Base-by-base conservation (phyloP, 2,113 vertebrate genomes). In the Labeo rohita region DNA sequence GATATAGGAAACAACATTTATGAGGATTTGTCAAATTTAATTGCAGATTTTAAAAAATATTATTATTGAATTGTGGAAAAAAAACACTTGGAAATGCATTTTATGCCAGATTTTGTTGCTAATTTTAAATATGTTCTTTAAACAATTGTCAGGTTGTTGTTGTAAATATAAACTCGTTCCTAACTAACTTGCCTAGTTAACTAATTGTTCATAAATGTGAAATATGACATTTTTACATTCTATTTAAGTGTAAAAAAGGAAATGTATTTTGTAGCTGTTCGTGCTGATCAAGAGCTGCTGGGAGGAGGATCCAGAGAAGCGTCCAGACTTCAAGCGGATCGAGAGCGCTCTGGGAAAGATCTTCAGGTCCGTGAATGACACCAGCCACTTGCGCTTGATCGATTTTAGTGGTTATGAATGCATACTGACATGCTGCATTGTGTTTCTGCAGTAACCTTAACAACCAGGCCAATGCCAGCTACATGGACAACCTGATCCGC, bases 291-390 rank as follows among this genome's bases (percentile, higher is more conserved):
- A 96, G 88, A 97, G 36, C 92, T 97, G 97, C 91, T 99, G 98
- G 98, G 98, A 99, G n/a, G 98, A 99, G 93, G 98, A 99, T 91
- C 97, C 97, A 61, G 98, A 99, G 83, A 97, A 96, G 91, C 96
- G 98, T 87, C 97, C 97, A 12, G 98, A 99, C 91, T 99, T 99
- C 89, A 99, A 97, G 93, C 98, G 93, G 94, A 98, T 99, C 63
- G 98, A 99, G 88, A 93, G 66, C 74, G 94, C 91, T 0, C 91
- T 99, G 86, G 96, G 95, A 87, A 99, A 98, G 91, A 98, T 99
- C 91, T 98, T 98, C 95, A 97, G 98, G 98, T 99, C 93, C 50
- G n/a, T 52, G 68, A 39, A 6, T 43, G 77, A 79, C 1, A 2
- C 0, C 18, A 2, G 15, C 12, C 6, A 10, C 15, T 34, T 0